A percentile compares a stretch with the other conserved stretches of the same genome.
Evolutionary conservation across 2,888 invertebrate species (phyloP).

Genomic region (Stenodema calcarata): DNA sequence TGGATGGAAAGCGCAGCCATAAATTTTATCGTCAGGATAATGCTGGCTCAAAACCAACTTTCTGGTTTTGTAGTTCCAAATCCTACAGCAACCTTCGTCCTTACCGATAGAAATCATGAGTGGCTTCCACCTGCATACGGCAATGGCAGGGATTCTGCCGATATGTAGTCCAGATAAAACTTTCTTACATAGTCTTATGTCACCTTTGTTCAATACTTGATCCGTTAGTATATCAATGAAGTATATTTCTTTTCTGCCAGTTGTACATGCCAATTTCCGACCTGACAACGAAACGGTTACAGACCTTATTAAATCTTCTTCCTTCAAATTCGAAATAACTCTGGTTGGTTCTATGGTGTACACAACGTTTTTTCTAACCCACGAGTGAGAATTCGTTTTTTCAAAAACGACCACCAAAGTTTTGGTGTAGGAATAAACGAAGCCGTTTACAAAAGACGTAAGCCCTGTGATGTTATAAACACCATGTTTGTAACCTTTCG

Average conservation of each 20-base stretch:
- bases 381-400: constrained; percentile 67
- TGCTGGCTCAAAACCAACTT: constrained; percentile 77
- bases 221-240: constrained; percentile 47
- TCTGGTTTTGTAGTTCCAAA: constrained; percentile 92
- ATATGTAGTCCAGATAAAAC: constrained; percentile 80
- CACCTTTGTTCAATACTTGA: not conserved
- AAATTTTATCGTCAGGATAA: constrained; percentile 79
- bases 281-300: constrained; percentile 63
- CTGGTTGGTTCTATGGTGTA: constrained; percentile 14
- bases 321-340: not conserved
- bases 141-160: constrained; percentile 79
- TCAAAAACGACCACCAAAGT: constrained; percentile 83
- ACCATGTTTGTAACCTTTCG: constrained; percentile 41
- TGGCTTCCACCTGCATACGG: constrained; percentile 88
- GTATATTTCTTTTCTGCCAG: constrained; percentile 63
- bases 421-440: constrained; percentile 74
- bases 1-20: constrained; percentile 77
- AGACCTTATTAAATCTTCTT: constrained; percentile 11
- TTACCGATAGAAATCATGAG: constrained; percentile 82
- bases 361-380: constrained; percentile 46
- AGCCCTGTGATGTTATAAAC: constrained; percentile 53
- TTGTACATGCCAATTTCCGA: constrained; percentile 63
- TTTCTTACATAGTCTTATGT: constrained; percentile 69
- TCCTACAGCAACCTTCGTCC: constrained; percentile 80
- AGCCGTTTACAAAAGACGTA: constrained; percentile 66